phyloP scores from a whole-genome alignment of 2,888 invertebrate species.

The Bugula neritina region DNA sequence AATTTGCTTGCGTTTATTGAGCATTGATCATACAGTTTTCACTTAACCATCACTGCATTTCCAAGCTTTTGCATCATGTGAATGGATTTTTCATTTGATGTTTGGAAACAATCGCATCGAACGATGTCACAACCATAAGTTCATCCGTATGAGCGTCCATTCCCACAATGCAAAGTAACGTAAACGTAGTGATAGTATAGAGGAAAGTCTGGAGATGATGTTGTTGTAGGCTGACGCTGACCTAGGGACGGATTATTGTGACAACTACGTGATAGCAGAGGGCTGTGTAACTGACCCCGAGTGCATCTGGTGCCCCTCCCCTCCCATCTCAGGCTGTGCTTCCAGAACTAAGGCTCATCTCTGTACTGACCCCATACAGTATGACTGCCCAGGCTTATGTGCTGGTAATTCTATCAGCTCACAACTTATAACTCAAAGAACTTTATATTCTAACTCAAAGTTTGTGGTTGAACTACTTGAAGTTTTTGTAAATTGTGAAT shows the following conservation, averaged over 20 bases:
- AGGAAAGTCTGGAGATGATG: not conserved
- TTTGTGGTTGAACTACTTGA: no score
- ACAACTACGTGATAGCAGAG: slow-evolving; percentile 28
- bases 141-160: no score
- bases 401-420: not conserved
- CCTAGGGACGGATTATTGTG: slow-evolving; percentile 61
- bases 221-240: slow-evolving; percentile 30
- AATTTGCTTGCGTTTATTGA: no score
- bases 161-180: not conserved
- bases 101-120: no score
- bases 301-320: slow-evolving; percentile 74
- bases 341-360: not conserved
- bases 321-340: slow-evolving; percentile 10
- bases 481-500: no score
- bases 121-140: no score
- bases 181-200: no score
- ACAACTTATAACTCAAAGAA: not conserved
- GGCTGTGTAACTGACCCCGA: slow-evolving; percentile 84
- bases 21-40: no score
- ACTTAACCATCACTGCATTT: no score
- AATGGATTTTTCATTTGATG: no score
- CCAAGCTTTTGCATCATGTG: no score
- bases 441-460: no score
- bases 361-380: not conserved
- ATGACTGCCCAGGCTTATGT: not conserved